phyloP scores from a whole-genome alignment of 2,888 invertebrate genomes.

The Danaus chrysippus region DNA sequence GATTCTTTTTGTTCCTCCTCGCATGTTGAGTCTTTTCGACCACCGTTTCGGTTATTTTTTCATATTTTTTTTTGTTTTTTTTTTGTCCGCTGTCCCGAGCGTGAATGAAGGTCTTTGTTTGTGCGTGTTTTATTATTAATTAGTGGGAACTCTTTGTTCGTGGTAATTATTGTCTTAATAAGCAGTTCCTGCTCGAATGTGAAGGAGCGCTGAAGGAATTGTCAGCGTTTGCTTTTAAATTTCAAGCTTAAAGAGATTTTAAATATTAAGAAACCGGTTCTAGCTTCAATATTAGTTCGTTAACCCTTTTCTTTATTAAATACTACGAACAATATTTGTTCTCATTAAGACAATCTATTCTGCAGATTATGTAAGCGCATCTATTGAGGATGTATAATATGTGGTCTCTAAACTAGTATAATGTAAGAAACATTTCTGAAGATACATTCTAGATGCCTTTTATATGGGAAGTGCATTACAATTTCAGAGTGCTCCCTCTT shows the following conservation, averaged over 20 bases:
- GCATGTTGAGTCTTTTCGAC: conserved; percentile 77
- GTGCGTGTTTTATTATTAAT: conserved; percentile 79
- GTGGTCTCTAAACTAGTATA: neutral
- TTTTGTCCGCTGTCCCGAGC: conserved; percentile 64
- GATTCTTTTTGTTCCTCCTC: conserved; percentile 73
- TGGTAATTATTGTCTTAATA: conserved; percentile 79
- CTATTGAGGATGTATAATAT: neutral
- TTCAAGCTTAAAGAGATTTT: conserved; percentile 45
- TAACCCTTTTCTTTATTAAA: conserved; percentile 14
- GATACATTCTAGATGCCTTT: conserved; percentile 1
- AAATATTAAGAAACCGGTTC: conserved; percentile 45
- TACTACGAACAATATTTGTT: conserved; percentile 11
- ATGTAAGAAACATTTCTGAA: conserved; percentile 8
- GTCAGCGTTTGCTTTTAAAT: conserved; percentile 63
- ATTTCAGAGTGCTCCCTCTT: neutral
- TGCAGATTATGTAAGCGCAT: neutral
- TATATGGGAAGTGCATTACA: neutral
- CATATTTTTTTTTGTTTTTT: conserved; percentile 50
- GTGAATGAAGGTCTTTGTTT: conserved; percentile 76
- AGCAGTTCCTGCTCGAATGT: conserved; percentile 76
- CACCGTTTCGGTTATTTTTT: conserved; percentile 75
- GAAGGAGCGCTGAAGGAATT: conserved; percentile 61
- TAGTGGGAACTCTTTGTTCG: conserved; percentile 76
- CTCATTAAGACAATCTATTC: conserved; percentile 3
- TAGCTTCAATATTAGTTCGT: conserved; percentile 29